Base-by-base conservation (phyloP, 2,797 vertebrate genomes). In the Columba guinea region DNA sequence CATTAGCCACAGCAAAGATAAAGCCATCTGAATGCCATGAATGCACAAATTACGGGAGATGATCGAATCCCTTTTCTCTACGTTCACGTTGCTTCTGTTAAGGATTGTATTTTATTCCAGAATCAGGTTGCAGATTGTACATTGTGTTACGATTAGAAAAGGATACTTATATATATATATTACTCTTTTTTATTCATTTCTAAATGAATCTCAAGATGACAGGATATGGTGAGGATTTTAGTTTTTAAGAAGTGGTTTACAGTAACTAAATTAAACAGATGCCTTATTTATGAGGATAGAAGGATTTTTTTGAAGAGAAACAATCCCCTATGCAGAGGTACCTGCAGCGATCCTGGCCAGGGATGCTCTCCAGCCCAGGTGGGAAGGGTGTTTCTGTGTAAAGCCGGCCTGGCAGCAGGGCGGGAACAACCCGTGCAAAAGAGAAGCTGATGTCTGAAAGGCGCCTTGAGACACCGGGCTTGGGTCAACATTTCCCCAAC, bases 221-320 rank as follows among this genome's bases (percentile, higher is more conserved):
- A 84, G 80, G 64, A 76, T 39, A n/a, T 0, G 0, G 81, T 24
- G 68, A 90, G 78, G 79, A 44, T 62, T 84, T 85, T 46, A 11
- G 13, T 73, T 89, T 84, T 91, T 35, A 63, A 55, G 4, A 41
- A 44, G 73, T 26, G 58, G 68, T 93, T 96, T 88, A 86, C 93
- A 97, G 87, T 77, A 70, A 86, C 82, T 80, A 21, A 77, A 64
- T 88, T 52, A 92, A 93, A 84, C 2, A 1, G 92, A 96, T 96
- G 96, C 95, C 95, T 97, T 97, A 96, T 90, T 94, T 80, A 49
- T 44, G 91, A 97, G 92, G 58, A 60, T 15, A 23, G 83, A 67
- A 89, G 87, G 93, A 59, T 21, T 74, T 64, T 88, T 28, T 60
- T 48, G 48, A 63, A 79, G 79, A 93, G 73, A 48, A 83, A 28